Base-by-base conservation (phyloP, 2,797 vertebrate genomes). In the Falco biarmicus region DNA sequence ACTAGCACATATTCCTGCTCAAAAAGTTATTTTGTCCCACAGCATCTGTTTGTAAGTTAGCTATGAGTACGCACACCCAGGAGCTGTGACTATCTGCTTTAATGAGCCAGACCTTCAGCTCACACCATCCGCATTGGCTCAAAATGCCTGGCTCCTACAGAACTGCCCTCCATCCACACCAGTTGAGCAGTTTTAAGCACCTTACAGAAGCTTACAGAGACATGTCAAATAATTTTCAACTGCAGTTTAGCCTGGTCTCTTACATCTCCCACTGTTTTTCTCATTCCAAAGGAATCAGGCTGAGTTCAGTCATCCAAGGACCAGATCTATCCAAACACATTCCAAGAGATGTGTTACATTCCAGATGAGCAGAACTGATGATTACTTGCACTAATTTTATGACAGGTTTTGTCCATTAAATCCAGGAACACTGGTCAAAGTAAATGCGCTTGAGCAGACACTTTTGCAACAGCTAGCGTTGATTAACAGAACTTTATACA, bases 231-330 rank as follows among this genome's bases (percentile, higher is more conserved):
- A 74, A 68, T 68, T 84, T 87, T 85, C n/a, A 83, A 5, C 37
- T 37, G 39, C 0, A 0, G 12, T 83, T 83, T 71, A 24, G 54
- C 70, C 84, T 41, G 37, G 17, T 18, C 56, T 71, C 48, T 70
- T 74, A 17, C 1, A 1, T 34, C 11, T 85, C 68, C n/a, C 29
- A 64, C 15, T 50, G 41, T 89, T 29, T 43, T 70, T 70, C 84
- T 89, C 47, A 47, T 89, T 87, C 56, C 64, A 89, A 19, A 61
- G 29, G 57, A 90, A 68, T 47, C 57, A 64, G 34, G 68, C 53
- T 57, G 41, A 95, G 89, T 77, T 83, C 68, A 82, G 18, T 45
- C 53, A 89, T 51, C 48, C 60, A 77, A 53, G n/a, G 60, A 87
- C 18, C 39, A 57, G 25, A 73, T 41, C 47, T 54, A 74, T 17